phyloP scores from a whole-genome alignment of 2,797 vertebrate species.

The Peromyscus attwateri region DNA sequence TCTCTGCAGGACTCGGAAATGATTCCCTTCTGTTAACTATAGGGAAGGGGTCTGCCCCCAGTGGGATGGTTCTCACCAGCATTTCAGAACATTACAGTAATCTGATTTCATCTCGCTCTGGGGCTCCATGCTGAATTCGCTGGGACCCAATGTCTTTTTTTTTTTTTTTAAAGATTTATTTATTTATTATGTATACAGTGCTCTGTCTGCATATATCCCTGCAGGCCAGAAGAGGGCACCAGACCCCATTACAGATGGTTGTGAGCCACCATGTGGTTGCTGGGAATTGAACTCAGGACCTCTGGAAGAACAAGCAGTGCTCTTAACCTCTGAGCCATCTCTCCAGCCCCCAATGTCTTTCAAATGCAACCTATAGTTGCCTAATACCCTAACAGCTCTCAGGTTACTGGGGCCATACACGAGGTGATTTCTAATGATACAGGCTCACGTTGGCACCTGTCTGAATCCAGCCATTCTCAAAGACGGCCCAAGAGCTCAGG shows the following conservation, averaged over 20 bases:
- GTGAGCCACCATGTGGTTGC: too few species aligned
- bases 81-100: neutral
- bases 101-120: neutral
- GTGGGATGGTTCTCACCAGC: neutral
- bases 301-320: too few species aligned
- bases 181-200: too few species aligned
- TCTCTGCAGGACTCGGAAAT: neutral
- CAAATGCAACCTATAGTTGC: accelerated
- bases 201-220: too few species aligned
- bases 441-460: neutral
- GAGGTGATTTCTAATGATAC: neutral
- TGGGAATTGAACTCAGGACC: too few species aligned
- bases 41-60: neutral
- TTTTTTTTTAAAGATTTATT: too few species aligned
- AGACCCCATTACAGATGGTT: too few species aligned
- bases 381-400: neutral
- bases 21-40: neutral
- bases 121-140: neutral
- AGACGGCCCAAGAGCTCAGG: neutral
- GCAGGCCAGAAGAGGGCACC: too few species aligned
- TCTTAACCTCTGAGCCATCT: too few species aligned
- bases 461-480: neutral
- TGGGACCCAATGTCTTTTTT: neutral
- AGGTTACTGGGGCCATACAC: neutral
- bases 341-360: neutral